Conservation (phyloP, 2,888 invertebrate species). For the Linnaemya vulpina region DNA sequence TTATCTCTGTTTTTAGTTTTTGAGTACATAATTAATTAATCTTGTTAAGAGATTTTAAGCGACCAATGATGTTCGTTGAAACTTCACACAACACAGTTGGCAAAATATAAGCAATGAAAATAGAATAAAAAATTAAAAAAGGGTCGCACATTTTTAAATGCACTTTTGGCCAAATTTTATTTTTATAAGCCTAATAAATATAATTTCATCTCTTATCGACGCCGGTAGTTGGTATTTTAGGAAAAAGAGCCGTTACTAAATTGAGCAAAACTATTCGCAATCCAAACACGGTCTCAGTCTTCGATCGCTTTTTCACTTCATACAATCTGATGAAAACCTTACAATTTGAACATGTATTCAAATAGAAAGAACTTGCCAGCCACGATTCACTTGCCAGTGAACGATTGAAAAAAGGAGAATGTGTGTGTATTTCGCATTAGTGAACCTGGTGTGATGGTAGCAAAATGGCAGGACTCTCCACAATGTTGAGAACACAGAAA, state of each 20-base stretch:
- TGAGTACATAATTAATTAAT: no score
- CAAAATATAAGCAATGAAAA: no score
- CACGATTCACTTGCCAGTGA: no score
- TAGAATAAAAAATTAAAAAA: no score
- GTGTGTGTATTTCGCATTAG: slow-evolving; percentile 30
- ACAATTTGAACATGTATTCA: slow-evolving; percentile 22
- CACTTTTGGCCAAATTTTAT: no score
- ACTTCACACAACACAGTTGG: no score
- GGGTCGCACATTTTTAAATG: no score
- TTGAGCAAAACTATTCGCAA: slow-evolving; percentile 11
- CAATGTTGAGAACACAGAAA: slow-evolving; percentile 31
- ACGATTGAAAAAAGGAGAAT: slow-evolving; percentile 29
- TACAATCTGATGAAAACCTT: slow-evolving; percentile 13
- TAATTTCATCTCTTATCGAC: no score
- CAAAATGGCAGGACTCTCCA: slow-evolving; percentile 15
- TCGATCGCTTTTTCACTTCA: slow-evolving; percentile 19
- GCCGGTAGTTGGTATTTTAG: slow-evolving; percentile 15
- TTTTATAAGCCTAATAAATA: no score
- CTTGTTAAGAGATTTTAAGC: no score
- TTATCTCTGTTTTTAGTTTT: no score
- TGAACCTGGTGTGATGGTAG: slow-evolving; percentile 29
- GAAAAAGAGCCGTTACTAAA: slow-evolving; percentile 8
- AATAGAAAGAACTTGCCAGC: slow-evolving; percentile 13
- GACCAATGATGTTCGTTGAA: no score
- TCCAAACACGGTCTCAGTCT: slow-evolving; percentile 15